phyloP scores from a whole-genome alignment of 2,888 invertebrate genomes.

The Xylota sylvarum region DNA sequence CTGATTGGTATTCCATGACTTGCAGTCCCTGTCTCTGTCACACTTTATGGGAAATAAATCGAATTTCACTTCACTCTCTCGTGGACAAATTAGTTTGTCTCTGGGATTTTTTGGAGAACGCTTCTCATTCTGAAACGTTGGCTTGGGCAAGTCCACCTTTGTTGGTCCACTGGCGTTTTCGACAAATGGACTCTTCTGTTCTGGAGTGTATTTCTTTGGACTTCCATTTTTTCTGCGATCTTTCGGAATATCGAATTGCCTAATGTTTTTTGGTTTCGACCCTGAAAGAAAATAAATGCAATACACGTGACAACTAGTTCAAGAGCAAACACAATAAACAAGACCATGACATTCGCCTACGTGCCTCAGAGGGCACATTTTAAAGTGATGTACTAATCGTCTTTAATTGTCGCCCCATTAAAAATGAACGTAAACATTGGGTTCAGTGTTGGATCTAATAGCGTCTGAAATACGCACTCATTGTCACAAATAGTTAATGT shows the following conservation, averaged over 20 bases:
- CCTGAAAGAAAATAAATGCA: constrained; percentile 42
- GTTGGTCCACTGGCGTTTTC: constrained; percentile 54
- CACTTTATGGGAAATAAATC: constrained; percentile 84
- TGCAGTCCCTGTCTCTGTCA: constrained; percentile 82
- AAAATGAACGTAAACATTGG: constrained; percentile 7
- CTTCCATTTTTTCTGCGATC: constrained; percentile 50
- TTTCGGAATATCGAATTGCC: constrained; percentile 53
- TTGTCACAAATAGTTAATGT: not conserved
- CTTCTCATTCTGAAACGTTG: constrained; percentile 41
- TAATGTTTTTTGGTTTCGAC: constrained; percentile 29
- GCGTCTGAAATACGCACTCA: not conserved
- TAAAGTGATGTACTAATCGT: constrained; percentile 10
- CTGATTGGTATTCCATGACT: constrained; percentile 82
- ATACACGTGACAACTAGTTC: constrained; percentile 23
- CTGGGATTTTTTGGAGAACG: constrained; percentile 78
- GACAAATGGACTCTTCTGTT: constrained; percentile 17
- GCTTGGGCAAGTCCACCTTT: constrained; percentile 52
- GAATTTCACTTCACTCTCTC: constrained; percentile 85
- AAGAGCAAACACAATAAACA: constrained; percentile 13
- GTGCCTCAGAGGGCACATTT: constrained; percentile 29
- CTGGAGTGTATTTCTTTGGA: constrained; percentile 67
- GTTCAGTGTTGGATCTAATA: not conserved
- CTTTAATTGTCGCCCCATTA: constrained; percentile 29
- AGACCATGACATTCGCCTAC: constrained; percentile 40
- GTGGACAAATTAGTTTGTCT: constrained; percentile 83